Evolutionary conservation across 1,140 invertebrate genomes (phyloP).

Genomic region (Ridgeia piscesae): DNA sequence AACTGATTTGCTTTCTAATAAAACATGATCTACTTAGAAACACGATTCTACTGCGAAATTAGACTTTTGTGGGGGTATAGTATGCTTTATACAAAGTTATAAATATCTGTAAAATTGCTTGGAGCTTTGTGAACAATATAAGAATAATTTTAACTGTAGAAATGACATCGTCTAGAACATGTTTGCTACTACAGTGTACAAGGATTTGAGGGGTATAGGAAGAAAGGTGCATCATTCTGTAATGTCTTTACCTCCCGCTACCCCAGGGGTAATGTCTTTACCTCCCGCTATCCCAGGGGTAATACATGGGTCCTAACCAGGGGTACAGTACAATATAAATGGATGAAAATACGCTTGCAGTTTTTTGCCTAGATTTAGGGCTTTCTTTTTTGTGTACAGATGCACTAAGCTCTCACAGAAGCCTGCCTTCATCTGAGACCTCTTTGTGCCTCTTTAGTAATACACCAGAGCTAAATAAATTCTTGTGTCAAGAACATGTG

Average conservation of each 20-base stretch:
- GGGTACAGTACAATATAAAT: not conserved
- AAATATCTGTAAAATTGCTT: not conserved
- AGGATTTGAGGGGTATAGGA: too few species aligned
- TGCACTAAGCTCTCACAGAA: not conserved
- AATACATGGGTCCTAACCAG: not conserved
- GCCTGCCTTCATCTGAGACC: not conserved
- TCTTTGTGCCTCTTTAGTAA: not conserved
- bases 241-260: not conserved
- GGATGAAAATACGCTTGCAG: not conserved
- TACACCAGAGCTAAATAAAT: not conserved
- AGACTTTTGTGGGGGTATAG: not conserved
- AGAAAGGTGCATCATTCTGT: not conserved
- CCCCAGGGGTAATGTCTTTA: not conserved
- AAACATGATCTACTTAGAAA: not conserved
- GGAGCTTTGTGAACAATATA: not conserved
- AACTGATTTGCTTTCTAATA: too few species aligned
- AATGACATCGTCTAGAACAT: not conserved
- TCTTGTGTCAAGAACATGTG: conserved; percentile 5
- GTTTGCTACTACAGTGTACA: not conserved
- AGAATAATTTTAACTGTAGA: not conserved
- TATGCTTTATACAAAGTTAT: not conserved
- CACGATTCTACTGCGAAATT: not conserved
- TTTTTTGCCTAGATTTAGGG: not conserved
- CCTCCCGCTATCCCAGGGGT: not conserved
- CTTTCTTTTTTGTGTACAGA: not conserved